These are phyloP conservation scores for Pseudomyrmex concolor DNA, from an alignment of 1,140 invertebrate genomes.

Conservation along the genomic window DNA sequence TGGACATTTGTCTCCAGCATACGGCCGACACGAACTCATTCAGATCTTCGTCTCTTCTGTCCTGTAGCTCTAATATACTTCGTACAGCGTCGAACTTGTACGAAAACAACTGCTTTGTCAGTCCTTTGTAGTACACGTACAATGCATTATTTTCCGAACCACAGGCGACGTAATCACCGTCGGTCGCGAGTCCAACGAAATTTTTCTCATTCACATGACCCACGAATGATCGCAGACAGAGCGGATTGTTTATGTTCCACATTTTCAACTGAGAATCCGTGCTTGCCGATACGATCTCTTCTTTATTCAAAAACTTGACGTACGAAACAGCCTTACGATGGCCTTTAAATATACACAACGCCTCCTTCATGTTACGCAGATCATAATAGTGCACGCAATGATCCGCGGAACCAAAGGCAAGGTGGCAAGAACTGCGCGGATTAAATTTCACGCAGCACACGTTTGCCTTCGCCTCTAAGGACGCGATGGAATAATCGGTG, in stretches of 20 bases:
- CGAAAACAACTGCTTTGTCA: slow-evolving; percentile 94
- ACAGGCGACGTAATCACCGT: slow-evolving; percentile 97
- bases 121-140: slow-evolving; percentile 96
- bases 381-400: slow-evolving; percentile 99
- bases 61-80: slow-evolving; percentile 92
- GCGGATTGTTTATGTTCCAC: slow-evolving; percentile 94
- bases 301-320: slow-evolving; percentile 96
- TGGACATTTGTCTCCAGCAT: slow-evolving; percentile 95
- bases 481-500: slow-evolving; percentile 94
- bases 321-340: slow-evolving; percentile 98
- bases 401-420: slow-evolving; percentile 98
- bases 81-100: slow-evolving; percentile 95
- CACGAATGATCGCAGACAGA: slow-evolving; percentile 95
- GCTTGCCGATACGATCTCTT: slow-evolving; percentile 97
- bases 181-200: slow-evolving; percentile 98
- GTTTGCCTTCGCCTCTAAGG: slow-evolving; percentile 96
- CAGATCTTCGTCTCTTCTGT: slow-evolving; percentile 92
- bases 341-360: slow-evolving; percentile 94
- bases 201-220: slow-evolving; percentile 98
- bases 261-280: slow-evolving; percentile 97
- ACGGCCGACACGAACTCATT: slow-evolving; percentile 98
- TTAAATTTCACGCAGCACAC: slow-evolving; percentile 99
- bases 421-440: slow-evolving; percentile 93
- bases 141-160: slow-evolving; percentile 98
- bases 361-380: slow-evolving; percentile 93